A percentile compares a stretch with the other conserved stretches of the same genome.
phyloP scores from a whole-genome alignment of 2,888 invertebrate species.

The Campoletis raptor region DNA sequence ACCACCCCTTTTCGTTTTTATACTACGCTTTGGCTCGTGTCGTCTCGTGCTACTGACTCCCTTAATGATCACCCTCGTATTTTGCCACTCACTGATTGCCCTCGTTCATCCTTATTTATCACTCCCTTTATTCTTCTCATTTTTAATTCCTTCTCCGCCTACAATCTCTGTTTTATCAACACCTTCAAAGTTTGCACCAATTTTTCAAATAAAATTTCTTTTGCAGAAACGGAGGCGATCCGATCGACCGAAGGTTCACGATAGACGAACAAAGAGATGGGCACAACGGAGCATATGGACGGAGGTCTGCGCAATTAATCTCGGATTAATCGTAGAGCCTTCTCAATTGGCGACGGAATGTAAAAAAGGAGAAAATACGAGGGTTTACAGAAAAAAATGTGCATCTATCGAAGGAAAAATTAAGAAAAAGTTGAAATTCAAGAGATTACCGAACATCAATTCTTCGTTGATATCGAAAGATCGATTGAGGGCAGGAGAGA shows the following conservation, averaged over 20 bases:
- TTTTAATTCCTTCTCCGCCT: not conserved
- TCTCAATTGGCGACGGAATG: not conserved
- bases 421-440: not conserved
- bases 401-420: not conserved
- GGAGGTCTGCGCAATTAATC: slow-evolving; percentile 73
- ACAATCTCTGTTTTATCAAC: not conserved
- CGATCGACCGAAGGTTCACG: slow-evolving; percentile 46
- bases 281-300: slow-evolving; percentile 73
- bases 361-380: not conserved
- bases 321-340: slow-evolving; percentile 70
- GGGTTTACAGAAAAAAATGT: not conserved
- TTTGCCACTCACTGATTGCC: slow-evolving; percentile 48
- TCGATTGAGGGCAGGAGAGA: not conserved
- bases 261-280: slow-evolving; percentile 57
- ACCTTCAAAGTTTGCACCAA: not conserved
- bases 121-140: slow-evolving; percentile 1
- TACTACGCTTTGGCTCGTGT: slow-evolving; percentile 50
- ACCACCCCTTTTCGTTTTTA: slow-evolving; percentile 64
- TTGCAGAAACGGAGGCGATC: slow-evolving; percentile 48
- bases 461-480: not conserved
- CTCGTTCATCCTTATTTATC: slow-evolving; percentile 40
- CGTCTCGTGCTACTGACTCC: slow-evolving; percentile 57
- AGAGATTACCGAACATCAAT: not conserved
- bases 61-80: slow-evolving; percentile 53
- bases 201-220: not conserved